A percentile compares a stretch with the other conserved stretches of the same genome.
phyloP scores from a whole-genome alignment of 1,140 invertebrate genomes.

The Neomicropteryx cornuta region DNA sequence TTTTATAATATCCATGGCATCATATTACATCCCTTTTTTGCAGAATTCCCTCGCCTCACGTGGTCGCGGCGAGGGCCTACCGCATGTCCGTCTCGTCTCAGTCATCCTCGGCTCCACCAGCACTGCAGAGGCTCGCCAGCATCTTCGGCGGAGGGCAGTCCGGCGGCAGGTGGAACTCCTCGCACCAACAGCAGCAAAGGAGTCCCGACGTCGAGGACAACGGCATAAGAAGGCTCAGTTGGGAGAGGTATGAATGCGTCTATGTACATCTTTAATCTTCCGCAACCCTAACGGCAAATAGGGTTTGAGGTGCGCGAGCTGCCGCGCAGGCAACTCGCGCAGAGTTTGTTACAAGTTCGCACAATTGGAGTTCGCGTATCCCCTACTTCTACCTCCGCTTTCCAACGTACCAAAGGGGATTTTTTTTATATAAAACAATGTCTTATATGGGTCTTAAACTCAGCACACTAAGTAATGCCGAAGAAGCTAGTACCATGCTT shows the following conservation, averaged over 20 bases:
- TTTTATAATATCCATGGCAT: no score
- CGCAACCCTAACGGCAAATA: no score
- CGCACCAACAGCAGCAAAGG: conserved; percentile 43
- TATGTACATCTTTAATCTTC: background rate
- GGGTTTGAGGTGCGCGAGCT: no score
- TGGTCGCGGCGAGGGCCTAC: conserved; percentile 41
- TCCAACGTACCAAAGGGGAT: no score
- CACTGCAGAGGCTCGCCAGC: conserved; percentile 18
- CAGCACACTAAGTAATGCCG: no score
- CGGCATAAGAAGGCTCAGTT: conserved; percentile 56
- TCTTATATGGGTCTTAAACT: no score
- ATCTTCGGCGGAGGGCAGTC: conserved; percentile 44
- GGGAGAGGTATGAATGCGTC: conserved; percentile 53
- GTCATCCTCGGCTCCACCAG: background rate
- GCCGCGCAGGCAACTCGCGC: no score
- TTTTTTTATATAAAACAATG: no score
- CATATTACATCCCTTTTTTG: conserved; percentile 11
- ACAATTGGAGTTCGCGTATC: no score
- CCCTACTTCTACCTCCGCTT: no score
- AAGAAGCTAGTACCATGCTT: no score
- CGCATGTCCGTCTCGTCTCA: conserved; percentile 21
- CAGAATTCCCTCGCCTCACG: conserved; percentile 49
- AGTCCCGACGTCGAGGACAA: conserved; percentile 34
- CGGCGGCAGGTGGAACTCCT: conserved; percentile 56
- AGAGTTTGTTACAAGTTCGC: no score